Base-by-base conservation (phyloP, 2,888 invertebrate species). In the Eutolmus rufibarbis region DNA sequence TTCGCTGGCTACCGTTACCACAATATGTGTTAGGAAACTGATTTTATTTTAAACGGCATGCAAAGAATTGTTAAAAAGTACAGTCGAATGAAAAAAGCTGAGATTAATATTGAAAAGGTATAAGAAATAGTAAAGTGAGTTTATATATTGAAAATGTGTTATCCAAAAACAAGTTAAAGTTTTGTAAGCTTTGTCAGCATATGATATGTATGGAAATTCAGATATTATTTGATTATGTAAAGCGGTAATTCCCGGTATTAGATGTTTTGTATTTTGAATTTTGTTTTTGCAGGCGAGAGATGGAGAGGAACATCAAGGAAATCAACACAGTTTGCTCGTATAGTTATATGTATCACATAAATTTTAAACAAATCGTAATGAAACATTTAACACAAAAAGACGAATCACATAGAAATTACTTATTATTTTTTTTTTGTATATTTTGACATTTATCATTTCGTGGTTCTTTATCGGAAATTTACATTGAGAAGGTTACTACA, bases 271-370 rank as follows among this genome's bases (percentile, higher is more conserved):
- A 34, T 81, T 82, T 57, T 56, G 8, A 34, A 46, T 57, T 34
- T 34, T 34, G 37, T 31, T 77, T 84, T 84, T 74, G 66, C 74
- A 85, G 74, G 85, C 74, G 66, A 66, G 66, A 57, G 46, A 82
- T 89, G 89, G 88, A 89, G 89, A 90, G 89, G 89, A 89, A 89
- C 88, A 89, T 89, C 89, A 90, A 90, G 89, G 89, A 89, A 88
- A 89, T 88, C 89, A 89, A 89, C 89, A 89, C 89, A 89, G 89
- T 89, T 89, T 87, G 46, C 23, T 82, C 57, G n/a, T 74, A n/a
- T 40, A 40, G 23, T 74, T 40, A 40, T 74, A 46, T 57, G 57
- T 82, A 56, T 31, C 57, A 82, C 56, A 57, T 66, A 74, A 46
- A 56, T 34, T 43, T 74, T 51, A 74, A 74, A 85, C 46, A 85